These are phyloP conservation scores for Bufotes viridis DNA, from an alignment of 2,797 vertebrate genomes.

Conservation along the genomic window DNA sequence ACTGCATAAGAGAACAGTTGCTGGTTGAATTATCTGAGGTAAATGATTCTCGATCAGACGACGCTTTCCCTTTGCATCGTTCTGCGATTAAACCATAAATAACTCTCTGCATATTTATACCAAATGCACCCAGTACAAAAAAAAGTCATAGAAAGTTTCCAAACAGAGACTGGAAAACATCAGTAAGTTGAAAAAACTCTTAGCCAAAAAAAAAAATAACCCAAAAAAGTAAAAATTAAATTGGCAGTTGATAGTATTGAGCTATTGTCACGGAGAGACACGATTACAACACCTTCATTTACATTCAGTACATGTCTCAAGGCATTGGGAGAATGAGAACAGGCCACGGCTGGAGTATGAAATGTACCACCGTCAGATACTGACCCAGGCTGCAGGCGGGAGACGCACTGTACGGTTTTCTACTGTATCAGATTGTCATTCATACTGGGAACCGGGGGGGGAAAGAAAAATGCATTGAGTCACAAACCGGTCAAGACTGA, in stretches of 20 bases:
- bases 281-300: slow-evolving; percentile 18
- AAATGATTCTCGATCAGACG: slow-evolving; percentile 78
- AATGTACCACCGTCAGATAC: not conserved
- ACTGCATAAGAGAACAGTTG: slow-evolving; percentile 76
- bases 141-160: slow-evolving; percentile 66
- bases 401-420: not conserved
- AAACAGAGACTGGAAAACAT: slow-evolving; percentile 67
- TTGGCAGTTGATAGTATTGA: slow-evolving; percentile 61
- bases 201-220: slow-evolving; percentile 38
- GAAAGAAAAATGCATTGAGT: not conserved
- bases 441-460: not conserved
- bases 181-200: slow-evolving; percentile 48
- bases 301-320: slow-evolving; percentile 58
- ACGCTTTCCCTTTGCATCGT: slow-evolving; percentile 72
- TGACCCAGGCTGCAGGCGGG: not conserved
- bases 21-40: slow-evolving; percentile 89
- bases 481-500: not conserved
- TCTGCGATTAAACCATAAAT: slow-evolving; percentile 70
- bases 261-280: slow-evolving; percentile 38
- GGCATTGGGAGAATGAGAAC: slow-evolving; percentile 44
- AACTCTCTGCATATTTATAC: slow-evolving; percentile 73
- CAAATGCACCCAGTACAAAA: slow-evolving; percentile 71
- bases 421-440: not conserved
- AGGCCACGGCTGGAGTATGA: too few relatives aligned
- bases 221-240: slow-evolving; percentile 62